Evolutionary conservation across 2,888 invertebrate genomes (phyloP).

Genomic region (Drosophila anomalata): DNA sequence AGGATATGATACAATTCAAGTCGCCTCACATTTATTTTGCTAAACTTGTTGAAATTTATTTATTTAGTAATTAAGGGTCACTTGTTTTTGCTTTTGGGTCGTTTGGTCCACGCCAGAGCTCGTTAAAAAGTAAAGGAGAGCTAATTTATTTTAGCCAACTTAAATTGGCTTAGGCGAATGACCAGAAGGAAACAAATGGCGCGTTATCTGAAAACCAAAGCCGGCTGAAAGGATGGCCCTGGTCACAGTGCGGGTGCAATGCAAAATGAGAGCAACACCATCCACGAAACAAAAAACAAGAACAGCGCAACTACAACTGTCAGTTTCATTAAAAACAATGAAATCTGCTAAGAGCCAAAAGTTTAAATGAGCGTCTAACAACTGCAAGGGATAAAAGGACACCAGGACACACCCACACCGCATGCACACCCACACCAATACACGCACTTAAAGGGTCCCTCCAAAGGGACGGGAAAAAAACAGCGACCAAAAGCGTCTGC

Average conservation of each 20-base stretch:
- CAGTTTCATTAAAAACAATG: conserved; percentile 79
- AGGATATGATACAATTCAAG: conserved; percentile 22
- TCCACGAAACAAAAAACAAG: conserved; percentile 31
- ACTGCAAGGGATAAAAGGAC: conserved; percentile 51
- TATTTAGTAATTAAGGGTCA: conserved; percentile 62
- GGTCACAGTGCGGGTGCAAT: conserved; percentile 63
- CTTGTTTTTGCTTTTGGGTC: conserved; percentile 36
- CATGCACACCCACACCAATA: not conserved
- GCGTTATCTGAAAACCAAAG: conserved; percentile 68
- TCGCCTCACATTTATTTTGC: not conserved
- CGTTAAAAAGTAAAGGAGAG: conserved; percentile 68
- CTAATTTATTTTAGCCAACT: conserved; percentile 77
- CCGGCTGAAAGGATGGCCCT: conserved; percentile 41
- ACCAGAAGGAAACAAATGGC: conserved; percentile 74
- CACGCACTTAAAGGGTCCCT: conserved; percentile 30
- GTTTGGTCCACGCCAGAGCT: conserved; percentile 31
- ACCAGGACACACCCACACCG: conserved; percentile 7
- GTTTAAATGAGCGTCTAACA: conserved; percentile 76
- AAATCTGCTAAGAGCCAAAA: conserved; percentile 78
- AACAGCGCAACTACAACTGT: conserved; percentile 51
- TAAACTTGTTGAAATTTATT: conserved; percentile 32
- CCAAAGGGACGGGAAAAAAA: conserved; percentile 40
- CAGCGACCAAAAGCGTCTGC: conserved; percentile 55
- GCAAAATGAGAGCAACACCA: conserved; percentile 54
- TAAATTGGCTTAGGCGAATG: conserved; percentile 78